These are phyloP conservation scores for Opisthocomus hoazin DNA, from an alignment of 2,113 vertebrate species.

Conservation along the genomic window DNA sequence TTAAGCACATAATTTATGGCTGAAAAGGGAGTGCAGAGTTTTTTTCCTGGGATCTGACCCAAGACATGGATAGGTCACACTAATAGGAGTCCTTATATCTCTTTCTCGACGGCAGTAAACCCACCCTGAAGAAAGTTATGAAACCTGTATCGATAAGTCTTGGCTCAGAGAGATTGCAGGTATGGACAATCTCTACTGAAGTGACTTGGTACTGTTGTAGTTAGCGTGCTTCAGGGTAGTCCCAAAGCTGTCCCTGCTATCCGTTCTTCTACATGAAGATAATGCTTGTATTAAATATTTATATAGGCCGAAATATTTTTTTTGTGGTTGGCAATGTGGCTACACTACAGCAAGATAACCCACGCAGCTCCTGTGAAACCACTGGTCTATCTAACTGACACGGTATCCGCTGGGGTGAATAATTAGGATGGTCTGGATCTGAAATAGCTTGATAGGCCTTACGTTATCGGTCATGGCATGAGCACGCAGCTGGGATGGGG, in stretches of 20 bases:
- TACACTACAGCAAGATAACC: not conserved
- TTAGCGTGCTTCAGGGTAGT: not conserved
- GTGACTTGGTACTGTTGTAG: not conserved
- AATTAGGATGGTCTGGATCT: not conserved
- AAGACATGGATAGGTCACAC: not conserved
- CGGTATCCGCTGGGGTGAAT: not conserved
- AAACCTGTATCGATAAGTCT: not conserved
- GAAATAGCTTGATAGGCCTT: not conserved
- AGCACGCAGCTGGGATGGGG: not conserved
- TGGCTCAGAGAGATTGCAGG: not conserved
- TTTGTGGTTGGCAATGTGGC: not conserved
- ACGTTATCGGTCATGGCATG: not conserved
- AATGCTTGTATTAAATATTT: conserved; percentile 30
- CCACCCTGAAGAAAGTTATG: not conserved
- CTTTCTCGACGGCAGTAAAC: not conserved
- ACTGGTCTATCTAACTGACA: not conserved
- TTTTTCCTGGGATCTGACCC: not conserved
- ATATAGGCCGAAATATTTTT: conserved; percentile 11
- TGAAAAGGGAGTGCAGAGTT: not conserved
- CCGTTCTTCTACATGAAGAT: not conserved
- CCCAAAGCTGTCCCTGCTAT: not conserved
- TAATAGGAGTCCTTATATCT: not conserved
- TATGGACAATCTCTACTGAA: not conserved
- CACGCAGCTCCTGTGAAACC: not conserved
- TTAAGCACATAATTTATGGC: conserved; percentile 34